Evolutionary conservation across 1,140 invertebrate genomes (phyloP).

Genomic region (Octopus bimaculoides): DNA sequence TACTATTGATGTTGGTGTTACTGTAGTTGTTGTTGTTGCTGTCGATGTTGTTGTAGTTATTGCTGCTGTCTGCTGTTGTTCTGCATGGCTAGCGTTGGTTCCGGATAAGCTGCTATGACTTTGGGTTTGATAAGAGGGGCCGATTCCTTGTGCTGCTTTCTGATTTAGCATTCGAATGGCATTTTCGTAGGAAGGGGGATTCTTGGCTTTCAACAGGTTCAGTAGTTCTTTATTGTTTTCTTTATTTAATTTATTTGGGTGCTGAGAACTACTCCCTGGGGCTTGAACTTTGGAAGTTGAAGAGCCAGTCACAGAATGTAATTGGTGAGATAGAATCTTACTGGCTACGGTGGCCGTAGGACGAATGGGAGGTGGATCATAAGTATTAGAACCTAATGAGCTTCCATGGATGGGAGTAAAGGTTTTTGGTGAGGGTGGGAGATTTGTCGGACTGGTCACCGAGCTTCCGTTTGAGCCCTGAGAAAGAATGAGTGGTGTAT

Average conservation of each 20-base stretch:
- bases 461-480: slow-evolving; percentile 26
- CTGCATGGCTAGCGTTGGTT: neutral
- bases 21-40: neutral
- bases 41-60: neutral
- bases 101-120: neutral
- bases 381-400: neutral
- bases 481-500: neutral
- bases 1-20: too few relatives aligned
- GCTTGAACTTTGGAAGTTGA: neutral
- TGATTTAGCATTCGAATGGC: slow-evolving; percentile 4
- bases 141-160: neutral
- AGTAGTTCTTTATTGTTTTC: neutral
- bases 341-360: neutral
- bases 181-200: slow-evolving; percentile 7
- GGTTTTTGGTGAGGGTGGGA: neutral
- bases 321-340: neutral
- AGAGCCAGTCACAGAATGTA: neutral
- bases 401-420: slow-evolving; percentile 11
- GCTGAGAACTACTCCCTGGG: neutral
- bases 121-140: neutral
- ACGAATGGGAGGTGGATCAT: neutral
- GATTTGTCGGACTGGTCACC: slow-evolving; percentile 12
- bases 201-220: slow-evolving; percentile 2
- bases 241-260: neutral
- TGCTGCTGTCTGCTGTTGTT: neutral